Conservation (phyloP, 2,113 vertebrate species). For the Petrocephalus zakoni region DNA sequence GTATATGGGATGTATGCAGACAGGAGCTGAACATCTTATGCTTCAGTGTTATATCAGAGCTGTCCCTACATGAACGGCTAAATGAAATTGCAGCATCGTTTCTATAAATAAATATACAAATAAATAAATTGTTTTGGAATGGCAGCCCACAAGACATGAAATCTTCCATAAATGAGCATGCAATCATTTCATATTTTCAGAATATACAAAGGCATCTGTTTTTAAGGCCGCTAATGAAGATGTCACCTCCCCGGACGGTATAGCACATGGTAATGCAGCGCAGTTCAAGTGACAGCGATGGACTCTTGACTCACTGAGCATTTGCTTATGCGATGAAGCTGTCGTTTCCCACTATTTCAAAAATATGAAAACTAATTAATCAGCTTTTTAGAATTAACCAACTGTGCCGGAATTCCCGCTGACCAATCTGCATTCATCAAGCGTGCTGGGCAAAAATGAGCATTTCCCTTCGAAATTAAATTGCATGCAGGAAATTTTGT, state of each 20-base stretch:
- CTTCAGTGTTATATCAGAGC: neutral
- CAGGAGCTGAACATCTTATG: neutral
- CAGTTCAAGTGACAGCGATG: neutral
- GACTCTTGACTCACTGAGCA: neutral
- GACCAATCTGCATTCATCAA: slow-evolving; percentile 21
- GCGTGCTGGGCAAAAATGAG: neutral
- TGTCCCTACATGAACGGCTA: neutral
- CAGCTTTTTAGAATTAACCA: slow-evolving; percentile 29
- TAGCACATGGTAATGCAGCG: neutral
- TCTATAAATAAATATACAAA: neutral
- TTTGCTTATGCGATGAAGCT: slow-evolving; percentile 12
- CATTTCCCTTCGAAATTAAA: slow-evolving; percentile 28
- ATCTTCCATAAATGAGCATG: neutral
- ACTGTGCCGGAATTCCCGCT: slow-evolving; percentile 22
- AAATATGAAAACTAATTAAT: slow-evolving; percentile 38
- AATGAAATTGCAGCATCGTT: neutral
- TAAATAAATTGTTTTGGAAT: neutral
- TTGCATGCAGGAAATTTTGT: slow-evolving; percentile 18
- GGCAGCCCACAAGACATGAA: neutral
- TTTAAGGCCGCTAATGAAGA: slow-evolving; percentile 10
- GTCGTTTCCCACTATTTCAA: slow-evolving; percentile 24
- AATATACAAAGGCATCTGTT: neutral
- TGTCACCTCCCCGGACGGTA: neutral
- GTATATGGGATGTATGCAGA: neutral
- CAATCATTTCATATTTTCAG: neutral